Percentiles rank a stretch among this genome's conserved stretches.
Evolutionary conservation across 92 coral and sea anemone genomes (phyloP).

Genomic region (Palythoa grandis): DNA sequence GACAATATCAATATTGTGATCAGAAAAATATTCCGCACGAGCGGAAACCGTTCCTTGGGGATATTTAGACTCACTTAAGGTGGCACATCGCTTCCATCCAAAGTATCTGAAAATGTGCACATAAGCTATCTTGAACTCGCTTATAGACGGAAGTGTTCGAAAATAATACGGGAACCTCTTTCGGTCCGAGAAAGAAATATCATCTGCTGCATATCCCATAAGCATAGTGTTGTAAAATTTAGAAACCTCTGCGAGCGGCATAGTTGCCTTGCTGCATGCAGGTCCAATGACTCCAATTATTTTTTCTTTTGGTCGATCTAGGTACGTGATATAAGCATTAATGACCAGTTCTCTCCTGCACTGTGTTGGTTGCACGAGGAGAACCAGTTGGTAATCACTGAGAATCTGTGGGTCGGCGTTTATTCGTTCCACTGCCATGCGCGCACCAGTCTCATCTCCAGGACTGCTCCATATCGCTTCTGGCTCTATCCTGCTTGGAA

Average conservation of each 20-base stretch:
- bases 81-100: slow-evolving; percentile 72
- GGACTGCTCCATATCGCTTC: slow-evolving; percentile 85
- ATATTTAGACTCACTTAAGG: slow-evolving; percentile 70
- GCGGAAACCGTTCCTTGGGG: slow-evolving; percentile 76
- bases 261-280: slow-evolving; percentile 79
- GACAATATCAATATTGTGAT: slow-evolving; percentile 61
- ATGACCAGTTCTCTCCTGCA: slow-evolving; percentile 80
- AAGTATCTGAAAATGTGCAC: slow-evolving; percentile 63
- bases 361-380: slow-evolving; percentile 69
- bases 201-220: slow-evolving; percentile 86
- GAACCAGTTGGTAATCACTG: slow-evolving; percentile 47
- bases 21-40: slow-evolving; percentile 70
- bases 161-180: slow-evolving; percentile 69
- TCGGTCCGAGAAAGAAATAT: slow-evolving; percentile 75
- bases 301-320: slow-evolving; percentile 57
- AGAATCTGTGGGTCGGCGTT: slow-evolving; percentile 62
- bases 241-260: slow-evolving; percentile 79
- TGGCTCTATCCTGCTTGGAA: slow-evolving; percentile 71
- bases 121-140: slow-evolving; percentile 73
- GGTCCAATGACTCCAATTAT: slow-evolving; percentile 80
- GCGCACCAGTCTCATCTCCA: slow-evolving; percentile 82
- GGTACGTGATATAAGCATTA: slow-evolving; percentile 68
- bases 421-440: slow-evolving; percentile 69
- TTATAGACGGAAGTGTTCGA: slow-evolving; percentile 79
- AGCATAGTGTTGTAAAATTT: slow-evolving; percentile 70